A percentile compares a stretch with the other conserved stretches of the same genome.
phyloP scores from a whole-genome alignment of 2,888 invertebrate species.

The Mylabris sibirica region DNA sequence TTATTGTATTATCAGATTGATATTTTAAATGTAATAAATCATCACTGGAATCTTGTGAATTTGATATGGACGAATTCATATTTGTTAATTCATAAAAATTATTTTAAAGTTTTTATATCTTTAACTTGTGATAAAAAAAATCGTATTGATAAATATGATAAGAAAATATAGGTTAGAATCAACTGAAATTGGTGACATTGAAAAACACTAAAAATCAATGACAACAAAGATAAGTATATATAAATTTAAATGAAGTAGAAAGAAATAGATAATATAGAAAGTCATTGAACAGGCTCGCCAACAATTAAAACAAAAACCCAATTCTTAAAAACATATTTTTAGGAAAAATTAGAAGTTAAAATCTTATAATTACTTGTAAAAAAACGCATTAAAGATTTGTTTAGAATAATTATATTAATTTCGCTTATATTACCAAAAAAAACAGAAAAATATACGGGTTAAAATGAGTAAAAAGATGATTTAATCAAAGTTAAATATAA shows the following conservation, averaged over 20 bases:
- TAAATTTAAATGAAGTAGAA: not conserved
- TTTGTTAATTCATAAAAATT: not conserved
- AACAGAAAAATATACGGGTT: too few species aligned
- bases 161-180: constrained; percentile 12
- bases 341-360: too few species aligned
- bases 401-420: too few species aligned
- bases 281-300: not conserved
- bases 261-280: not conserved
- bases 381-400: too few species aligned
- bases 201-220: not conserved
- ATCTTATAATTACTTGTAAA: too few species aligned
- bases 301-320: too few species aligned
- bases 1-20: constrained; percentile 40
- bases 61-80: constrained; percentile 29
- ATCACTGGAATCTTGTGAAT: constrained; percentile 41
- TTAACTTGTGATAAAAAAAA: not conserved
- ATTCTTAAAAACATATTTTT: too few species aligned
- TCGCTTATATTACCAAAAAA: too few species aligned
- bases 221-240: constrained; percentile 1
- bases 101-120: not conserved
- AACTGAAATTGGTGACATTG: not conserved
- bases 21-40: constrained; percentile 30
- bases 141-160: not conserved
- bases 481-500: too few species aligned
- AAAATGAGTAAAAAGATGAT: too few species aligned